Percentiles rank a stretch among this genome's conserved stretches.
Conservation (phyloP, 2,888 invertebrate genomes). For the Melieria crassipennis region DNA sequence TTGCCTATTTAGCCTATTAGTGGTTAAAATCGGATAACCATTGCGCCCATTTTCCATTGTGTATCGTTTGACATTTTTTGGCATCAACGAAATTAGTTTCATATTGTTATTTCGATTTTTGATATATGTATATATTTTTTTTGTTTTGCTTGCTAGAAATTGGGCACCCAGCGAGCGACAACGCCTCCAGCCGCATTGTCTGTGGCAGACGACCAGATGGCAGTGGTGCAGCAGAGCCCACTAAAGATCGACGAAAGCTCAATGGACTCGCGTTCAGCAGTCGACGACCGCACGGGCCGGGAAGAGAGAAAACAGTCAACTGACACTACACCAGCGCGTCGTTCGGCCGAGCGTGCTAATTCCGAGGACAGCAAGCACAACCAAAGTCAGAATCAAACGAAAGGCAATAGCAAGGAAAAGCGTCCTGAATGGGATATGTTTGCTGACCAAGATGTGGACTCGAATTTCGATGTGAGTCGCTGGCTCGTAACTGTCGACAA, state of each 20-base stretch:
- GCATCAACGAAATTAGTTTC: no score
- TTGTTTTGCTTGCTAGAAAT: conserved; percentile 4
- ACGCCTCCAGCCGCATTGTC: not conserved
- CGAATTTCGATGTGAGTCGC: conserved; percentile 75
- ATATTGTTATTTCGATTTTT: no score
- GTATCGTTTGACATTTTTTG: no score
- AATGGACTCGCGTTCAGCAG: conserved; percentile 5
- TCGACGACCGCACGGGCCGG: not conserved
- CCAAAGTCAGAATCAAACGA: conserved; percentile 38
- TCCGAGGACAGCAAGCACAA: conserved; percentile 28
- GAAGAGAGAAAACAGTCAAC: no score
- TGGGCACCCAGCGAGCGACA: conserved; percentile 13
- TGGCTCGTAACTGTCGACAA: conserved; percentile 49
- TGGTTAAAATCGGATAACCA: not conserved
- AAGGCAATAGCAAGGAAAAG: conserved; percentile 56
- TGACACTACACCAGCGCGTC: no score
- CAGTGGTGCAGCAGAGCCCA: conserved; percentile 7
- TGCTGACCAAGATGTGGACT: conserved; percentile 86
- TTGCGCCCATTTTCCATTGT: not conserved
- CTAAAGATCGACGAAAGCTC: conserved; percentile 1
- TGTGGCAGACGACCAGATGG: not conserved
- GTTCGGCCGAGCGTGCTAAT: conserved; percentile 3
- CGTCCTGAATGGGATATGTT: conserved; percentile 89
- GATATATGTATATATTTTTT: no score
- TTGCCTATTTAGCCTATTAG: not conserved